Evolutionary conservation across 2,888 invertebrate species (phyloP).

Genomic region (Himalopsyche kuldschensis): DNA sequence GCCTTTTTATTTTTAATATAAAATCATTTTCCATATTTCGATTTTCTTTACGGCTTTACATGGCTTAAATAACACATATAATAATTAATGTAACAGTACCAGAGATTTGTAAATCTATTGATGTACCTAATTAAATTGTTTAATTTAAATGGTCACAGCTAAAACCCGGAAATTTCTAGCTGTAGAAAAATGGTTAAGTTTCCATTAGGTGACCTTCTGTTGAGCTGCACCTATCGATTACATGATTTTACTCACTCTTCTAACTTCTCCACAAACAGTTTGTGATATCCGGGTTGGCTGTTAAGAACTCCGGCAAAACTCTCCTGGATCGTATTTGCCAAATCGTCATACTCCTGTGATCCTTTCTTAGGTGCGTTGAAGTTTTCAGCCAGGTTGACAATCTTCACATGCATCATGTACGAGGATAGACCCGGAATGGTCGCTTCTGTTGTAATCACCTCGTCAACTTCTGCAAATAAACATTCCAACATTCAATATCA

Average conservation of each 20-base stretch:
- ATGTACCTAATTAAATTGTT: not conserved
- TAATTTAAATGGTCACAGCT: no score
- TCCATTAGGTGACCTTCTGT: no score
- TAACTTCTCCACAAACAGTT: slow-evolving; percentile 69
- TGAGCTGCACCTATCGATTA: no score
- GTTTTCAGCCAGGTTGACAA: slow-evolving; percentile 76
- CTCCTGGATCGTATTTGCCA: slow-evolving; percentile 67
- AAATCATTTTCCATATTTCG: no score
- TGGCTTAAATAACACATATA: no score
- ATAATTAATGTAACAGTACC: no score
- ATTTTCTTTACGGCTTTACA: no score
- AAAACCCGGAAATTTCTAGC: no score
- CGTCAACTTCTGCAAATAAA: slow-evolving; percentile 56
- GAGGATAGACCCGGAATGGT: slow-evolving; percentile 67
- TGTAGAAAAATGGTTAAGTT: no score
- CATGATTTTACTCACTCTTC: slow-evolving; percentile 61
- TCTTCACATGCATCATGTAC: slow-evolving; percentile 73
- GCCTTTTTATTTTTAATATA: no score
- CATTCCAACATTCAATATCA: not conserved
- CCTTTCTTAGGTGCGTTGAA: slow-evolving; percentile 74
- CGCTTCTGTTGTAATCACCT: slow-evolving; percentile 61
- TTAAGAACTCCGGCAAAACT: slow-evolving; percentile 65
- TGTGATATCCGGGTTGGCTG: slow-evolving; percentile 72
- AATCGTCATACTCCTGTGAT: slow-evolving; percentile 71
- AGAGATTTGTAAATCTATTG: no score